Conservation (phyloP, 1,140 invertebrate species). For the Drosophila azteca region DNA sequence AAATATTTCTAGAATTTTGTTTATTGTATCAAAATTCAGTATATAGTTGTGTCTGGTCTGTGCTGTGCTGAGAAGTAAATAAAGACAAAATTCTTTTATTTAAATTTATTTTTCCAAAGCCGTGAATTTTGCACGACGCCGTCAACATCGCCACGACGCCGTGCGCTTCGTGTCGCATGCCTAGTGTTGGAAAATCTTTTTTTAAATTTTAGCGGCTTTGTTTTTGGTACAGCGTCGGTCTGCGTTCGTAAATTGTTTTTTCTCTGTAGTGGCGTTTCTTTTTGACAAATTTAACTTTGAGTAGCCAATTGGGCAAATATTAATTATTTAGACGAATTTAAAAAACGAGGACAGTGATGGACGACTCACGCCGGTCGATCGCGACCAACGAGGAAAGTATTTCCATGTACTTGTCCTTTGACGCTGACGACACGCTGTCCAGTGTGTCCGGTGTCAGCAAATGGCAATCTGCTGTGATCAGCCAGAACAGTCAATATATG, state of each 20-base stretch:
- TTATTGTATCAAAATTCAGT: not conserved
- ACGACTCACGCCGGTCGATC: conserved; percentile 58
- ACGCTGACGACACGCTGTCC: conserved; percentile 59
- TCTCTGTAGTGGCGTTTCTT: not conserved
- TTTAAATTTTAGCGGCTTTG: conserved; percentile 73
- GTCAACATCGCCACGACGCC: conserved; percentile 15
- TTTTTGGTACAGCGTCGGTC: conserved; percentile 68
- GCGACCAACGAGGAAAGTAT: conserved; percentile 59
- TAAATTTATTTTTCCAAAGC: not conserved
- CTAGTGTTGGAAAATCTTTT: conserved; percentile 69
- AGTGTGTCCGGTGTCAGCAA: conserved; percentile 42
- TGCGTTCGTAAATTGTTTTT: conserved; percentile 1
- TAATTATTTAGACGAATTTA: not conserved
- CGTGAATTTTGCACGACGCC: not conserved
- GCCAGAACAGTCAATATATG: conserved; percentile 51
- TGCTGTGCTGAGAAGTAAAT: too few relatives aligned
- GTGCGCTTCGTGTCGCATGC: conserved; percentile 24
- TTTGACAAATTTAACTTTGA: not conserved
- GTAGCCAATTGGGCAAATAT: conserved; percentile 11
- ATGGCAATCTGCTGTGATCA: conserved; percentile 58
- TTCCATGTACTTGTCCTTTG: conserved; percentile 78
- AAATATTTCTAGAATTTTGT: not conserved
- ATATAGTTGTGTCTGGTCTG: not conserved
- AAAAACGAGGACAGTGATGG: conserved; percentile 32
- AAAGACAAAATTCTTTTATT: not conserved